Evolutionary conservation across 2,113 vertebrate genomes (phyloP).

Genomic region (Loxodonta africana): DNA sequence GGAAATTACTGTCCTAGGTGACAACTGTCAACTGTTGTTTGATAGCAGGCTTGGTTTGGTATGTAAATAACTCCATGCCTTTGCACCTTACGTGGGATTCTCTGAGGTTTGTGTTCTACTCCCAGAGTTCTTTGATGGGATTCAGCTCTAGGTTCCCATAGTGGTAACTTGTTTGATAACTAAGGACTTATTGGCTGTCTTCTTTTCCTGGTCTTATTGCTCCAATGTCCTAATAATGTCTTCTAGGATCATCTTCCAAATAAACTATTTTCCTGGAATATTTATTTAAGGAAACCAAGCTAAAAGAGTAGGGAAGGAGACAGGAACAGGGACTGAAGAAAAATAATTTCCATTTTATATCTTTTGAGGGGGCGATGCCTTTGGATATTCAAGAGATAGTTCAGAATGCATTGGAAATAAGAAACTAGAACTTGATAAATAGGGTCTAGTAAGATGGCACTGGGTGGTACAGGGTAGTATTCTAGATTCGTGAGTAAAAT

Average conservation of each 20-base stretch:
- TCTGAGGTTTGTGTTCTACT: neutral
- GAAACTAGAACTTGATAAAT: neutral
- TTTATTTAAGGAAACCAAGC: neutral
- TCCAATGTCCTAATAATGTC: neutral
- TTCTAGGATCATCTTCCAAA: neutral
- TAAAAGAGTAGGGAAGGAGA: neutral
- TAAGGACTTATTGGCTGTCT: neutral
- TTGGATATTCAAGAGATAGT: neutral
- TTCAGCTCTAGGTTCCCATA: neutral
- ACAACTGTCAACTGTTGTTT: neutral
- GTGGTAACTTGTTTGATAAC: neutral
- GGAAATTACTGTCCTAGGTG: neutral
- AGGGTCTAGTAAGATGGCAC: neutral
- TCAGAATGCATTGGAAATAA: neutral
- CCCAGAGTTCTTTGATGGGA: neutral
- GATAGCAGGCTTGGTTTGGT: neutral
- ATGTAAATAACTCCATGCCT: neutral
- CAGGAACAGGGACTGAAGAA: neutral
- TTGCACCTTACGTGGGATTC: neutral
- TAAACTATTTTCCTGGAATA: neutral
- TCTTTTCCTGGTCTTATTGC: neutral
- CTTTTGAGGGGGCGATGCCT: neutral
- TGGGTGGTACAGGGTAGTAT: neutral
- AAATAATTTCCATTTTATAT: neutral
- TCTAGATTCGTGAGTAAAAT: constrained; percentile 39